Base-by-base conservation (phyloP, 2,797 vertebrate genomes). In the Gobio occitaniae region DNA sequence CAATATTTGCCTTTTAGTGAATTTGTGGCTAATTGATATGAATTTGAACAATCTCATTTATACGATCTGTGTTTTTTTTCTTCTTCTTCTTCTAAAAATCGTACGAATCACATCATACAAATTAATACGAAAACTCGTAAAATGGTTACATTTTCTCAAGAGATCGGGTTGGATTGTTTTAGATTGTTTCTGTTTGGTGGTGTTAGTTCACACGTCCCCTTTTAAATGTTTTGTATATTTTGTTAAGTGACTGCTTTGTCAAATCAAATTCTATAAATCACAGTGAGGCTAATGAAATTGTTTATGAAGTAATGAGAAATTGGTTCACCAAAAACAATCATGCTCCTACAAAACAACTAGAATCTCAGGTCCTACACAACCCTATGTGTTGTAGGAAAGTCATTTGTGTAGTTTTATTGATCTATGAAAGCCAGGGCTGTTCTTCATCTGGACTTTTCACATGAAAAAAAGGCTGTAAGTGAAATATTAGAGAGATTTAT, bases 401-500 rank as follows among this genome's bases (percentile, higher is more conserved):
- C 47, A 77, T 69, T 69, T 74, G 61, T 69, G 76, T 81, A 71
- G 52, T 13, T 76, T 32, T 78, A 88, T 88, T 85, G 79, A 90
- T 87, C 75, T n/a, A 13, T 29, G 32, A 86, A 48, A 65, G 29
- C 36, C 19, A 80, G 1, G 63, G 63, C 65, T 38, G 61, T 50
- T 84, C 13, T 79, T 75, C 69, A 29, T 87, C 69, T 80, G 59
- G 59, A 79, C 77, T 80, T 78, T 76, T 63, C 19, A 78, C 19
- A 4, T 3, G 0, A 52, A 50, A 83, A 32, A 65, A 52, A 83
- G 15, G 4, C 48, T 79, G 44, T 68, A 76, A 65, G 36, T 56
- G 59, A 68, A 84, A 84, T 78, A 84, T 76, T 84, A 78, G 75
- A 84, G 36, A 76, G 74, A 84, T 84, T 52, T 68, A 69, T 77